These are phyloP conservation scores for Panthera tigris DNA, from an alignment of 2,113 vertebrate species.

Conservation along the genomic window DNA sequence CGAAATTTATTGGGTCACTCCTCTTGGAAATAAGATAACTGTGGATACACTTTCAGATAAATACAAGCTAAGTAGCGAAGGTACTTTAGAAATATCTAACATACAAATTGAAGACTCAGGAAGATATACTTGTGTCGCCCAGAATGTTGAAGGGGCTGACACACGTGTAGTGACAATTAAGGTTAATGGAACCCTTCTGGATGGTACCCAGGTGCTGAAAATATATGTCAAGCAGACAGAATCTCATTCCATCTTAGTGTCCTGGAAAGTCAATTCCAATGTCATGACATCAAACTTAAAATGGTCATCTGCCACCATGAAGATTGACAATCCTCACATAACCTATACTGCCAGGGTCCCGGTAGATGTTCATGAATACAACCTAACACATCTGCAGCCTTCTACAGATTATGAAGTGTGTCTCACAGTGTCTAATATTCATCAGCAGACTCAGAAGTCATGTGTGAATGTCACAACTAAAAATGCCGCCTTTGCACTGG, in stretches of 20 bases:
- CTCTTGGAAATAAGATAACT: slow-evolving; percentile 94
- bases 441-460: slow-evolving; percentile 94
- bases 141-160: slow-evolving; percentile 95
- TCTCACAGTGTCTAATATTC: slow-evolving; percentile 94
- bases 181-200: slow-evolving; percentile 95
- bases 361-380: slow-evolving; percentile 97
- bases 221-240: slow-evolving; percentile 96
- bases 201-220: slow-evolving; percentile 94
- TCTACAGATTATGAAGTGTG: slow-evolving; percentile 98
- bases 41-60: slow-evolving; percentile 92
- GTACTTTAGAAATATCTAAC: slow-evolving; percentile 92
- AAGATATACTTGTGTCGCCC: slow-evolving; percentile 96
- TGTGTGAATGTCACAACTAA: slow-evolving; percentile 99
- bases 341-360: slow-evolving; percentile 97
- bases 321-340: slow-evolving; percentile 98
- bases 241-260: slow-evolving; percentile 95
- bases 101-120: slow-evolving; percentile 95
- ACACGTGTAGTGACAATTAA: slow-evolving; percentile 92
- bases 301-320: slow-evolving; percentile 98
- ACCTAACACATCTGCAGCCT: slow-evolving; percentile 96
- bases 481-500: slow-evolving; percentile 89
- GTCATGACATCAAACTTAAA: slow-evolving; percentile 96
- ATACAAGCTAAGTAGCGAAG: slow-evolving; percentile 92
- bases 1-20: slow-evolving; percentile 99
- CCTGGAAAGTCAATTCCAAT: slow-evolving; percentile 96